Evolutionary conservation across 2,113 vertebrate species (phyloP), one percentile per base, ranked within the genome.

Genomic region (Tenebrosternarchus preto): DNA sequence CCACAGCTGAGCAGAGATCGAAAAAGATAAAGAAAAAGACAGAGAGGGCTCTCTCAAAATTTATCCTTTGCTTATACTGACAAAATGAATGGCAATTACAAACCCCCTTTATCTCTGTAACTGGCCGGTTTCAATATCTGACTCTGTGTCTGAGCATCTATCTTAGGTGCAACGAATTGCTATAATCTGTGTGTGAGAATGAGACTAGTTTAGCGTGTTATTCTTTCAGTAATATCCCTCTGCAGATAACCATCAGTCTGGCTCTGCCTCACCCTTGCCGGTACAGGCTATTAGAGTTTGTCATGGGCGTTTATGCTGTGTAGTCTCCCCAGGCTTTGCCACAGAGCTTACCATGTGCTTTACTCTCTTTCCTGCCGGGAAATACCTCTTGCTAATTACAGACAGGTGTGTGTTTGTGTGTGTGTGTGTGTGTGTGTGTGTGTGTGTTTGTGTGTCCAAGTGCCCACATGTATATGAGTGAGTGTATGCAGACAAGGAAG

Each of bases 341-440:
- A n/a, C n/a, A n/a, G 57, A 53, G 29, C 27, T 7, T 60, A 25
- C 29, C 24, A 55, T 68, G 31, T 77, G 60, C 61, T 60, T 43
- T 25, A 19, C 55, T 73, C 53, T 43, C 56, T 55, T 82, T 80
- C 69, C 67, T 85, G 80, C 78, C 56, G 36, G 82, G 78, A 83
- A 82, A 84, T 72, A 81, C 76, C 80, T 82, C 64, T 15, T 33
- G 31, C 76, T 87, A 86, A 86, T 84, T 71, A 74, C 57, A 61
- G 46, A 53, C 80, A 73, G 73, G 82, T 79, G 85, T 66, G 59
- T 69, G 22, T 77, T 60, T n/a, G n/a, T n/a, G n/a, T n/a, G n/a
- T n/a, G n/a, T n/a, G n/a, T n/a, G n/a, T n/a, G n/a, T n/a, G n/a
- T n/a, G n/a, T n/a, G n/a, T n/a, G n/a, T n/a, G n/a, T n/a, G n/a